Conservation (phyloP, 2,888 invertebrate genomes). For the Noctuana brunneofusca region DNA sequence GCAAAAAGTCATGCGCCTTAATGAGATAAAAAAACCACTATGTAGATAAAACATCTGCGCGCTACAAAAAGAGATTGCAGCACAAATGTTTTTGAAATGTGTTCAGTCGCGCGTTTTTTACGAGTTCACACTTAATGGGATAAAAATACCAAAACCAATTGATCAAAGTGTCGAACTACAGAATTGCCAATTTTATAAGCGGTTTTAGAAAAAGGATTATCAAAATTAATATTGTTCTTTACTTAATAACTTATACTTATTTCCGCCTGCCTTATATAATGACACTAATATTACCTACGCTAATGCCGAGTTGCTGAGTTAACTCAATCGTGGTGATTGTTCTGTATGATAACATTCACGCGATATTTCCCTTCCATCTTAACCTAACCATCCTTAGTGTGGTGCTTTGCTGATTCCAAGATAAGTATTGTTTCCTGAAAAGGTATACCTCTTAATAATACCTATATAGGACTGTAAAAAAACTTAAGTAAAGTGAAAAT, state of each 20-base stretch:
- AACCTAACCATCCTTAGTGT: no score
- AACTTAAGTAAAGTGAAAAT: no score
- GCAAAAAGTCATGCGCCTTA: conserved; percentile 32
- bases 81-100: conserved; percentile 33
- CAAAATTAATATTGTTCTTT: neutral
- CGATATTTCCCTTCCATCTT: conserved; percentile 33
- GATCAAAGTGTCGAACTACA: conserved; percentile 23
- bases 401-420: conserved; percentile 9
- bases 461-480: no score
- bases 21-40: conserved; percentile 33
- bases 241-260: neutral
- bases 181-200: neutral
- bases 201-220: neutral
- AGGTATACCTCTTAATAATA: no score
- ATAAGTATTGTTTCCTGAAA: no score
- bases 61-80: conserved; percentile 30
- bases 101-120: conserved; percentile 30
- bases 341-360: conserved; percentile 28
- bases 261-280: neutral
- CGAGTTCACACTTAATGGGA: conserved; percentile 29
- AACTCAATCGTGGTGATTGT: conserved; percentile 24
- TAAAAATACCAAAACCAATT: conserved; percentile 31
- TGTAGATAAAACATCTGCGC: conserved; percentile 31
- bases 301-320: conserved; percentile 8
- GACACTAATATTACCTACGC: neutral